Evolutionary conservation across 2,797 vertebrate species (phyloP), one percentile per base, ranked within the genome.

Genomic region (Falco berigora): DNA sequence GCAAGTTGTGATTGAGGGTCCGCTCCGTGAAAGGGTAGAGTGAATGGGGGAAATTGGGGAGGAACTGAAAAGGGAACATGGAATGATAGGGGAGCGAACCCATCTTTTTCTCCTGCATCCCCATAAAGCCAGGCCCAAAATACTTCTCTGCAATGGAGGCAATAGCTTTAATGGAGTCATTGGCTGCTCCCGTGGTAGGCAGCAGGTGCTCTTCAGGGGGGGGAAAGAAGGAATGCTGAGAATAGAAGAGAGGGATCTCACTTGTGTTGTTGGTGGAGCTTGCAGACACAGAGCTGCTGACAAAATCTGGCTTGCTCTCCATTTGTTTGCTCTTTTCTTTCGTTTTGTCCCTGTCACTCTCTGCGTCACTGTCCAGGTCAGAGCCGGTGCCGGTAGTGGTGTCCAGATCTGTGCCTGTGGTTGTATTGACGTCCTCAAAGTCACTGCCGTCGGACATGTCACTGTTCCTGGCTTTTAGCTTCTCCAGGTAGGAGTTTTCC

Each of bases 111-210:
- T 99, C 99, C 92, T 98, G 99, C 97, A 99, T 98, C 50, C 99
- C 99, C 98, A 99, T 98, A 96, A 99, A 98, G 92, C 99, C 99
- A 5, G 99, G 99, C 50, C 99, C 99, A 47, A 99, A 99, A 97
- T 99, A 99, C 91, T 99, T 99, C 98, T 99, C 99, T 0, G 99
- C 99, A 16, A 99, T 99, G 96, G 99, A 99, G 24, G 99, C 99
- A 1, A 99, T 99, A 59, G 99, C 99, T 98, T 99, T 99, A 94
- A 99, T 99, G 46, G 99, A 99, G 98, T 99, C 99, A 36, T 99
- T 99, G 4, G 99, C 98, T 12, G 98, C 98, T 13, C 98, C 98
- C 0, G 98, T 97, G 34, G 98, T 96, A 0, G 98, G 98, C 44
- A 99, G 98, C 69, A 99, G 98, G 97, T 99, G 99, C 96, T 99